Base-by-base conservation (phyloP, 2,797 vertebrate species). In the Acestrorhynchus altus region DNA sequence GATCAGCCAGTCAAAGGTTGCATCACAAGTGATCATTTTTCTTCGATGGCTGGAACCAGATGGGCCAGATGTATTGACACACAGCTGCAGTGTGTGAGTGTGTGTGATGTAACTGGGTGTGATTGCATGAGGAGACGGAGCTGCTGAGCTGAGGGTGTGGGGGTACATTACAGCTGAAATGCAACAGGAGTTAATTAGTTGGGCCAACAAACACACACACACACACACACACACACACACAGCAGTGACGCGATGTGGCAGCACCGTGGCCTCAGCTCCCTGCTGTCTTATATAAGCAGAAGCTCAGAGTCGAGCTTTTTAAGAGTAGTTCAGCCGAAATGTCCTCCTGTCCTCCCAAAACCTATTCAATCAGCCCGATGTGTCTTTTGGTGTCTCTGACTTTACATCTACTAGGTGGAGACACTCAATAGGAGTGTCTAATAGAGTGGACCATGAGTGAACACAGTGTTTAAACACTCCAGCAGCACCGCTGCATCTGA, bases 201-300 rank as follows among this genome's bases (percentile, higher is more conserved):
- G 22, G 74, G 72, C 77, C 83, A 56, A 40, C 63, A 67, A 52
- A 68, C 69, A 81, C 59, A 66, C 60, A 71, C 76, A 78, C 57
- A 63, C 78, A 81, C 11, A 83, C 63, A 79, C 39, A 80, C 64
- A 81, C 70, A 42, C 72, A 72, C 74, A 8, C 57, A 79, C 83
- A 83, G 83, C 83, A 88, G 78, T 91, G 88, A 91, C 80, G 86
- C 80, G 88, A 89, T 85, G 82, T 68, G 26, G 70, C 79, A 81
- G 78, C 85, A 87, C 75, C 86, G 83, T 85, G 86, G 83, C 87
- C 78, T 82, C 72, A 70, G 35, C 85, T 86, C 84, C 82, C 46
- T 78, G 84, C 77, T 76, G 77, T 65, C 89, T 92, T 90, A 91
- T 87, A 87, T 86, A 89, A 90, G 90, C 83, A 82, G 68, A 81